Evolutionary conservation across 2,888 invertebrate species (phyloP).

Genomic region (Synergus umbraculus): DNA sequence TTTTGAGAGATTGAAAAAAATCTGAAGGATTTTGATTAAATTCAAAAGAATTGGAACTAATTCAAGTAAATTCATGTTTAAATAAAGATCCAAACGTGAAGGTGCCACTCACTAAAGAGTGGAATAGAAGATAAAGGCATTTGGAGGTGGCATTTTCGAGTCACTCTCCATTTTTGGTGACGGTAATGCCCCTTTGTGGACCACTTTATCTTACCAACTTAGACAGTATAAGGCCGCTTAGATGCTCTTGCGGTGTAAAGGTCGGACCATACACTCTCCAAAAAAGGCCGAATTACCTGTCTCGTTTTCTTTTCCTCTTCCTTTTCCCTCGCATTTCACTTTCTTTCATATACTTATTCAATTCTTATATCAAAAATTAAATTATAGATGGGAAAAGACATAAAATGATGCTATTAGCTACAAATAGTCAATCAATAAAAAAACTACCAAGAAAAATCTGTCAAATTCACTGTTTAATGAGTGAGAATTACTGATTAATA

Average conservation of each 20-base stretch:
- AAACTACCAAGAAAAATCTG: no score
- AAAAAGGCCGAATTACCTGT: slow-evolving; percentile 67
- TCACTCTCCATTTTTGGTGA: slow-evolving; percentile 50
- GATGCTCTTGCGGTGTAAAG: slow-evolving; percentile 64
- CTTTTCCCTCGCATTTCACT: slow-evolving; percentile 46
- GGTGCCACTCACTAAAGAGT: not conserved
- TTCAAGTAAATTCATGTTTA: no score
- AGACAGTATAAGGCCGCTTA: slow-evolving; percentile 53
- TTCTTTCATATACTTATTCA: slow-evolving; percentile 46
- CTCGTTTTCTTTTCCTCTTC: slow-evolving; percentile 49
- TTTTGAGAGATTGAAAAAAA: no score
- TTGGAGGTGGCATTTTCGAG: not conserved
- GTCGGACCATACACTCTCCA: slow-evolving; percentile 62
- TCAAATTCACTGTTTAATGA: no score
- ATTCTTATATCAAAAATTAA: not conserved
- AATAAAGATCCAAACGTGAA: not conserved
- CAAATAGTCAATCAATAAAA: no score
- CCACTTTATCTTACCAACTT: slow-evolving; percentile 54
- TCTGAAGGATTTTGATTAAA: no score
- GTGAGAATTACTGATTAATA: no score
- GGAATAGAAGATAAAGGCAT: not conserved
- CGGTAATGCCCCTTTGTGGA: slow-evolving; percentile 51
- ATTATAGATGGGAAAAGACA: not conserved
- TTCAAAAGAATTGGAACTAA: no score
- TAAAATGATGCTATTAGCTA: not conserved